These are phyloP conservation scores for Rattus norvegicus DNA, from an alignment of 2,113 vertebrate species.

Conservation along the genomic window GRCr8 NC_086020.1:44014001-44014500, in stretches of 20 bases:
- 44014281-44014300: neutral
- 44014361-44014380: neutral
- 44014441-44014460: accelerated
- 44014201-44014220: neutral
- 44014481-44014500: neutral
- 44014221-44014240: neutral
- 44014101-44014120: neutral
- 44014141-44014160: neutral
- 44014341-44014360: neutral
- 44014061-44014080: neutral
- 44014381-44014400: neutral
- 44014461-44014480: neutral
- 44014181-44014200: neutral
- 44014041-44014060: neutral
- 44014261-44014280: neutral
- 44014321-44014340: neutral
- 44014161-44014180: neutral
- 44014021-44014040: neutral
- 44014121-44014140: neutral
- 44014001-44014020: neutral
- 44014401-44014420: accelerated
- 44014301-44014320: neutral
- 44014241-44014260: neutral
- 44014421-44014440: neutral
- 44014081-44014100: neutral